These are phyloP conservation scores for Hyperopisus bebe DNA, from an alignment of 2,113 vertebrate species.

Conservation along the genomic window DNA sequence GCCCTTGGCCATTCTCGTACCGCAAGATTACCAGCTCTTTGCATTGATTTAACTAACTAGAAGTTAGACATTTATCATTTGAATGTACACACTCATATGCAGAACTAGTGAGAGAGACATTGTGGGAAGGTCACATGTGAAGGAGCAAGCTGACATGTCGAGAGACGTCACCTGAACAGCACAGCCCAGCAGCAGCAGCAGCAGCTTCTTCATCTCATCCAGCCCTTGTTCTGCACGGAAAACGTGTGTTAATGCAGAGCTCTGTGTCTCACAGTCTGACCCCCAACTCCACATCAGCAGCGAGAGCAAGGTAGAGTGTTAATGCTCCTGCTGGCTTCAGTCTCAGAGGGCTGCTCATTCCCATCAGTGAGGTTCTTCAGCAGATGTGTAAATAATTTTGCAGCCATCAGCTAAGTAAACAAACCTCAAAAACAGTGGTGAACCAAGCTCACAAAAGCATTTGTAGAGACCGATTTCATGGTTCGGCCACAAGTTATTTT, in stretches of 20 bases:
- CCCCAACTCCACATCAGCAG: not conserved
- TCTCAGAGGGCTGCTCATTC: not conserved
- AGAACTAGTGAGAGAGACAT: not conserved
- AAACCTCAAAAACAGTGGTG: not conserved
- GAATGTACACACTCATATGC: not conserved
- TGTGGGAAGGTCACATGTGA: not conserved
- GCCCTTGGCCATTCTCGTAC: not conserved
- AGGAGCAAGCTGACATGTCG: not conserved
- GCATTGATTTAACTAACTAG: not conserved
- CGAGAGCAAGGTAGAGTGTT: not conserved
- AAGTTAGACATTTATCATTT: not conserved
- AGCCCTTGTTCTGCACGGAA: conserved; percentile 78
- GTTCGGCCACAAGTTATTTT: not conserved
- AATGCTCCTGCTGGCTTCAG: not conserved
- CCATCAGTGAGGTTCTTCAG: not conserved
- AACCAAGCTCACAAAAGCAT: not conserved
- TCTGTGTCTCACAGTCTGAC: not conserved
- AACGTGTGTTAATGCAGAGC: not conserved
- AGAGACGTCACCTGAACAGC: conserved; percentile 82
- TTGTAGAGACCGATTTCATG: not conserved
- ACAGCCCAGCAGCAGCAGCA: conserved; percentile 89
- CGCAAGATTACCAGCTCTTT: not conserved
- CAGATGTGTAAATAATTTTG: not conserved
- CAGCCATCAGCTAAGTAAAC: not conserved
- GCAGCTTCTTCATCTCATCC: conserved; percentile 86